Evolutionary conservation across 2,113 vertebrate species (phyloP), one percentile per base, ranked within the genome.

Genomic region (Nothoprocta perdicaria): DNA sequence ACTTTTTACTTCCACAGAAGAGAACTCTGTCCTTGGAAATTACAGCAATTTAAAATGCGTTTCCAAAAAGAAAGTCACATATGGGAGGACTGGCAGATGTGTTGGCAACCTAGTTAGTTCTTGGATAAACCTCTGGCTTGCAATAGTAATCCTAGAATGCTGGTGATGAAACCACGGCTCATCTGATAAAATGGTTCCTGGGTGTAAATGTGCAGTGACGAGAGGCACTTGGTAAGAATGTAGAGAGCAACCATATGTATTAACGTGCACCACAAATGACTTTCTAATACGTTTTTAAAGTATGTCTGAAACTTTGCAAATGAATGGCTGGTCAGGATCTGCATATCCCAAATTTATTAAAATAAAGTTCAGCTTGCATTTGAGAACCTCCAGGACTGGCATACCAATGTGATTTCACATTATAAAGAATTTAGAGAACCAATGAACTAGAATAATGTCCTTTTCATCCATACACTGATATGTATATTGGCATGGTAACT

Each of bases 101-200:
- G 94, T 97, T 96, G 97, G 97, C 96, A 96, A 96, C 97, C 96
- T 96, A 84, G 94, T 93, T 96, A 93, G 97, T 97, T 97, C 95
- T 95, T 93, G 95, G 87, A 91, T 91, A 94, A 94, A 89, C 94
- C 87, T 45, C 93, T 96, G 97, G 96, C 95, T 97, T 94, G 93
- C 83, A 95, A 93, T 96, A 97, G 89, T 92, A 88, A 83, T 88
- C 79, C 65, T 95, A 27, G 75, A 65, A 63, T 66, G 19, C 41
- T 24, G 3, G 58, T 71, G 72, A 10, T 46, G 22, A 10, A 90
- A 13, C 57, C 24, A 45, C 52, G 41, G 33, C 45, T 68, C 8
- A 43, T 27, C 19, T 48, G 75, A 17, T 66, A 18, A 38, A 72
- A 89, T 8, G 26, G 15, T 43, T 71, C 53, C 78, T 68, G 14